phyloP scores from a whole-genome alignment of 2,888 invertebrate genomes.

The Drosophila kuntzei region DNA sequence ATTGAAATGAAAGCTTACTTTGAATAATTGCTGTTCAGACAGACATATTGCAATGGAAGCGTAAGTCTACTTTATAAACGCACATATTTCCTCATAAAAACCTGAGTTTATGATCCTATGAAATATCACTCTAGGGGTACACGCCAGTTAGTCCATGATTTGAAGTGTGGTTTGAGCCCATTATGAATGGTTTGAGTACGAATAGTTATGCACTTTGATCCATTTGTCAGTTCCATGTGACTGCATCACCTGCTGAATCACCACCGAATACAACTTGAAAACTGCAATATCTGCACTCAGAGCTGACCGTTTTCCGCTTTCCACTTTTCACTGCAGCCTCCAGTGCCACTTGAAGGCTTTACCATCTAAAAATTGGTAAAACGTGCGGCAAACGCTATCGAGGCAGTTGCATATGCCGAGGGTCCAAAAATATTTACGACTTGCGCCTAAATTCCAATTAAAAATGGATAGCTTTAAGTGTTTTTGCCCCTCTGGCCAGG shows the following conservation, averaged over 20 bases:
- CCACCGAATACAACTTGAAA: constrained; percentile 51
- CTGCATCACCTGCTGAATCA: constrained; percentile 30
- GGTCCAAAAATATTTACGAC: constrained; percentile 67
- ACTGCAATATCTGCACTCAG: constrained; percentile 56
- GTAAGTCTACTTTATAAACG: not conserved
- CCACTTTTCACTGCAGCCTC: not conserved
- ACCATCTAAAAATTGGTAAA: constrained; percentile 35
- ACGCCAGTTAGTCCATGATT: constrained; percentile 2
- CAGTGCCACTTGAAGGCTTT: constrained; percentile 43
- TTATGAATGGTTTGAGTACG: not conserved
- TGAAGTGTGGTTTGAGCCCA: constrained; percentile 1
- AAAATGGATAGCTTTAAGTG: constrained; percentile 71
- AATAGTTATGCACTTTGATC: constrained; percentile 11
- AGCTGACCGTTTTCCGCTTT: not conserved
- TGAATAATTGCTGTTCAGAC: not conserved
- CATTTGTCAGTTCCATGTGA: constrained; percentile 22
- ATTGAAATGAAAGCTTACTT: not conserved
- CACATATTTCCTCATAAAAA: not conserved
- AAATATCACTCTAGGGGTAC: not conserved
- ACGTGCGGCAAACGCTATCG: constrained; percentile 25
- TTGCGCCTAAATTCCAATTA: constrained; percentile 78
- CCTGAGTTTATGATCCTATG: not conserved
- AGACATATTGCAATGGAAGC: not conserved
- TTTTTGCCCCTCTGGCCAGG: constrained; percentile 12
- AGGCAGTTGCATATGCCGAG: constrained; percentile 7